Evolutionary conservation across 1,140 invertebrate species (phyloP), one percentile per base, ranked within the genome.

Genomic region (Ips typographus): DNA sequence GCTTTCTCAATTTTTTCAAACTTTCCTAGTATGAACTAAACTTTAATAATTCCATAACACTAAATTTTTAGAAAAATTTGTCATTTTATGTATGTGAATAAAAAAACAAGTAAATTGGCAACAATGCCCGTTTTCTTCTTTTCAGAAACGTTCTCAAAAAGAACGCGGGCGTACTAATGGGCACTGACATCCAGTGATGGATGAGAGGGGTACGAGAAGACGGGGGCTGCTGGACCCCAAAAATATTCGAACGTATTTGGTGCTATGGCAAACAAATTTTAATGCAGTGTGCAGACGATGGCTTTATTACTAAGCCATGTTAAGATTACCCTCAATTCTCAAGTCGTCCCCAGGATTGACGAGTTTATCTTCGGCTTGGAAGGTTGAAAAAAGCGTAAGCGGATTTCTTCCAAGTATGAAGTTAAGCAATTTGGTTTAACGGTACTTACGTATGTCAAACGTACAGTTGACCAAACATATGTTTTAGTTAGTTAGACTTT

Each of bases 141-240:
- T 68, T 62, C 37, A 56, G 47, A 47, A 67, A 43, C 58, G 71
- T 68, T 70, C 67, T 73, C 77, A 62, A 60, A 76, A 65, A 79
- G 80, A 77, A 78, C 80, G 82, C 80, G 81, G 83, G 83, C 80
- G 82, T 83, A 81, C 84, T 85, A 85, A 85, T 85, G 84, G 84
- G 82, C 83, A 84, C 81, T 84, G 84, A 84, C 84, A 81, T 81
- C 77, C 79, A 77, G 83, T 85, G 84, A 85, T 85, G 83, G 84
- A 84, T 85, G 82, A 83, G 77, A 69, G 75, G 79, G 78, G 78
- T 60, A 40, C 40, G 43, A 52, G 59, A 42, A 58, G 59, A 56
- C 47, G 56, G 51, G 66, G 59, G 44, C 36, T 22, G 65, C 55
- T 40, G 47, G 49, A 40, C 40, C 51, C 58, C 43, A 68, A 68